These are phyloP conservation scores for Pseudopodoces humilis DNA, from an alignment of 2,113 vertebrate species.

Conservation along the genomic window DNA sequence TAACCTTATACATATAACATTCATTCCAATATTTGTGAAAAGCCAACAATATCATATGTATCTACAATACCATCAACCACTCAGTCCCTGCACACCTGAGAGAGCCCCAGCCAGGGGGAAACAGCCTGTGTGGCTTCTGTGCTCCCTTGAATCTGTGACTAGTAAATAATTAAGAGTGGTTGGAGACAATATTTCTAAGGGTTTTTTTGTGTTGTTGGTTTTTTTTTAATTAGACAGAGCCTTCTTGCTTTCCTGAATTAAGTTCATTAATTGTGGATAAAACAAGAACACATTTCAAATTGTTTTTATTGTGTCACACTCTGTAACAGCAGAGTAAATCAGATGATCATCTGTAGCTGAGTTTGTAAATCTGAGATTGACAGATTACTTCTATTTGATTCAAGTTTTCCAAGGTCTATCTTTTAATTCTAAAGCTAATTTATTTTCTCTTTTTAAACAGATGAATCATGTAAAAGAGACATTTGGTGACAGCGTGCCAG, in stretches of 20 bases:
- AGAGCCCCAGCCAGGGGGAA: too few relatives aligned
- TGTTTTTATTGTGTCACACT: neutral
- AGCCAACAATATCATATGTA: too few relatives aligned
- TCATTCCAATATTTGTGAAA: too few relatives aligned
- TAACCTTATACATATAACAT: too few relatives aligned
- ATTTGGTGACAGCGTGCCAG: constrained; percentile 73
- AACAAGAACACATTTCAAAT: neutral
- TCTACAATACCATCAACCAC: too few relatives aligned
- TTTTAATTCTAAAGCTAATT: neutral
- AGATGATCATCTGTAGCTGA: neutral
- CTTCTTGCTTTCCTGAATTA: neutral
- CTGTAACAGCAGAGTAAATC: neutral
- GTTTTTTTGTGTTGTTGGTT: neutral
- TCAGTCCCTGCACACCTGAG: too few relatives aligned
- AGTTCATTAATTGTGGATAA: neutral
- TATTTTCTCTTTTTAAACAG: constrained; percentile 70
- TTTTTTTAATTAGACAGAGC: neutral
- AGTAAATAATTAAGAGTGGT: neutral
- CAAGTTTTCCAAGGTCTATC: neutral
- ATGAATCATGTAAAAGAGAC: constrained; percentile 90
- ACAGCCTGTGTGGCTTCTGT: neutral
- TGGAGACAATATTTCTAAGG: neutral
- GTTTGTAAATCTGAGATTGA: neutral
- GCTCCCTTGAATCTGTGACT: neutral
- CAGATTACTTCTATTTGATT: neutral